Evolutionary conservation across 2,888 invertebrate genomes (phyloP), one percentile per base, ranked within the genome.

Genomic region (Diarsia brunnea): DNA sequence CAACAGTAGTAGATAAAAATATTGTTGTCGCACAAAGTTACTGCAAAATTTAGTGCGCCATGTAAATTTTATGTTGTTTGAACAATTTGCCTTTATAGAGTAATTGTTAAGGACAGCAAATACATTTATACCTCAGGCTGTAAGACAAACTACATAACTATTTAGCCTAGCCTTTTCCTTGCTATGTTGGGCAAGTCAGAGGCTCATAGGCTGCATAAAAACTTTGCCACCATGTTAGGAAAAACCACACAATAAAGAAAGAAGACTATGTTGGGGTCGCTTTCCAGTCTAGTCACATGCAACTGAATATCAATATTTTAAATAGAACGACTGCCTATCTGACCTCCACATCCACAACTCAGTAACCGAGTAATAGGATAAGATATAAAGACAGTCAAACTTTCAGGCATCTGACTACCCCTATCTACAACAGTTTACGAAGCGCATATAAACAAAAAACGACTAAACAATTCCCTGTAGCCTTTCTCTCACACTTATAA

Each of bases 1-100:
- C 19, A 24, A 14, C 12, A n/a, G 10, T 27, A 38, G 4, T 53
- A 61, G 72, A 53, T 78, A 53, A 72, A 77, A 78, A 66, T 78
- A 66, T 66, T 78, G 38, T 31, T 78, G 19, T 45, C 14, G 24
- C 38, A 24, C 7, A 47, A 72, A 38, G 19, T 49, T 61, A 65
- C 19, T 27, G 16, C 12, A 19, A 14, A 27, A 43, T 43, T 64
- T 55, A 64, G 49, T 58, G 12, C 5, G 2, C 27, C 1, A 61
- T 75, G 4, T 16, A 3, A 67, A 60, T 24, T 61, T 31, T 51
- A 49, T 16, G n/a, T n/a, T 51, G 49, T 24, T 61, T 14, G 14
- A 5, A 43, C 27, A 43, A 27, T 14, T 14, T 14, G 16, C 19
- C n/a, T 61, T 19, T 19, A 49, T 14, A 12, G 4, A 19, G n/a